Percentiles rank a stretch among this genome's conserved stretches.
Conservation (phyloP, 1,140 invertebrate genomes). For the Melanaphis sacchari region DNA sequence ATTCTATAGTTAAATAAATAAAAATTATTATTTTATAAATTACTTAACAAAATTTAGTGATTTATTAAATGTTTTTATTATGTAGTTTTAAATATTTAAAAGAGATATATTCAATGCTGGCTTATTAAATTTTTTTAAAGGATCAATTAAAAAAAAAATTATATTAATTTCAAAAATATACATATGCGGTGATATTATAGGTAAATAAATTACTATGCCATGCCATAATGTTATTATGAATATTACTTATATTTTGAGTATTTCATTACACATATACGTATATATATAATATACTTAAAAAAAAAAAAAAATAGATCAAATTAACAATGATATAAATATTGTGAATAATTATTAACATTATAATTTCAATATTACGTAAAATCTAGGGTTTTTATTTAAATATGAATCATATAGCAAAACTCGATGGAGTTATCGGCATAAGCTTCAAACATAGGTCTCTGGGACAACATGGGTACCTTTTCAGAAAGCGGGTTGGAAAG, state of each 20-base stretch:
- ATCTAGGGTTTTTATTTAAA: not conserved
- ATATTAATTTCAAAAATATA: not conserved
- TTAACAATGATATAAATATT: not conserved
- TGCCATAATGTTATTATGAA: not conserved
- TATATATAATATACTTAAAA: no score
- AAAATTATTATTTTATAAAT: not conserved
- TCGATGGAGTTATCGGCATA: not conserved
- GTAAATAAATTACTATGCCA: not conserved
- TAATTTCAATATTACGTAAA: not conserved
- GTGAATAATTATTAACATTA: not conserved
- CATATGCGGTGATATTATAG: not conserved
- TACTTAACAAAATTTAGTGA: not conserved
- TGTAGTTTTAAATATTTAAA: not conserved
- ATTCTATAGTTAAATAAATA: no score
- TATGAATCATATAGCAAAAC: not conserved
- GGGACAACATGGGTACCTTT: not conserved
- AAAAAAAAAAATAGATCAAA: not conserved
- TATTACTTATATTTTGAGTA: not conserved
- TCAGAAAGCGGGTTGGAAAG: not conserved
- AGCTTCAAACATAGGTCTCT: not conserved
- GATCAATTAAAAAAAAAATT: not conserved
- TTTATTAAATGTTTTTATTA: not conserved
- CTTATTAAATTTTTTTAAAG: not conserved
- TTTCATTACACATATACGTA: not conserved
- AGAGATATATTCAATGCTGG: not conserved